Evolutionary conservation across 2,113 vertebrate genomes (phyloP).

Genomic region (Micronycteris hirsuta): DNA sequence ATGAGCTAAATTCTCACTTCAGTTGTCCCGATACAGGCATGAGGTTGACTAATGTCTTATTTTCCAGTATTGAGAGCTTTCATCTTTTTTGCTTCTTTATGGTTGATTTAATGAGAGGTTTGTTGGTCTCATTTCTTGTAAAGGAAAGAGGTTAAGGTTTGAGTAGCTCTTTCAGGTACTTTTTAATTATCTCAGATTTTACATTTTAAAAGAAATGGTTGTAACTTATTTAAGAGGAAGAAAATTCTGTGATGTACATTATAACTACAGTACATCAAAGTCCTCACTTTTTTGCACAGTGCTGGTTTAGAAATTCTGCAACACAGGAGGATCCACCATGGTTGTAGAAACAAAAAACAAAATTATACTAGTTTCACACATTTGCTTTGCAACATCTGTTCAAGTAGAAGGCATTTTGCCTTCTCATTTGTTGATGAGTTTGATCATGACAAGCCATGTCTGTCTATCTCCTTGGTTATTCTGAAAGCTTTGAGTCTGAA

Average conservation of each 20-base stretch:
- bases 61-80: neutral
- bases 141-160: neutral
- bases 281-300: neutral
- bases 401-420: conserved; percentile 30
- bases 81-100: conserved; percentile 19
- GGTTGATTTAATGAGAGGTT: neutral
- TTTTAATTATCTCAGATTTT: conserved; percentile 45
- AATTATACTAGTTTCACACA: conserved; percentile 41
- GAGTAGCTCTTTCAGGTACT: neutral
- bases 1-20: neutral
- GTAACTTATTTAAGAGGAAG: conserved; percentile 25
- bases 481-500: conserved; percentile 55
- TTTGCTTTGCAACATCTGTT: conserved; percentile 63
- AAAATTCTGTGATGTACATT: neutral
- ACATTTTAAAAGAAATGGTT: conserved; percentile 21
- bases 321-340: neutral
- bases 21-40: neutral
- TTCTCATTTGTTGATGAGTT: conserved; percentile 46
- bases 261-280: neutral
- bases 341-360: conserved; percentile 9
- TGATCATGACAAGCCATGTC: conserved; percentile 62
- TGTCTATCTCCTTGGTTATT: conserved; percentile 54
- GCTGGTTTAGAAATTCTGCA: conserved; percentile 18
- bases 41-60: neutral
- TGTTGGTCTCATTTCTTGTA: neutral